Conservation (phyloP, 1,140 invertebrate species). For the Lucilia cuprina region DNA sequence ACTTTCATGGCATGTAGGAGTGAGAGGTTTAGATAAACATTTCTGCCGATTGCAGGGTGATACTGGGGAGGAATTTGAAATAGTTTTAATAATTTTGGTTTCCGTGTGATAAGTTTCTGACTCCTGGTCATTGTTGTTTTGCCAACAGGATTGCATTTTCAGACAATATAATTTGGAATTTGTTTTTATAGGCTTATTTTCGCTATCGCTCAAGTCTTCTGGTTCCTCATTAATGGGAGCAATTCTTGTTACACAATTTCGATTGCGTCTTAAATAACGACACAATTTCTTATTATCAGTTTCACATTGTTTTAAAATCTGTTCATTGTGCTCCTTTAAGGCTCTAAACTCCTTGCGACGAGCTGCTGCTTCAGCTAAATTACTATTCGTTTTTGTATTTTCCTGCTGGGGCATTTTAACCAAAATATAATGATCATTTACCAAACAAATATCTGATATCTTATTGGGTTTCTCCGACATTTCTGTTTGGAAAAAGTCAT, state of each 20-base stretch:
- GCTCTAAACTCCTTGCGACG: not conserved
- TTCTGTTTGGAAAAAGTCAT: conserved; percentile 48
- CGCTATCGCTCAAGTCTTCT: not conserved
- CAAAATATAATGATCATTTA: conserved; percentile 58
- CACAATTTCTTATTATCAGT: not conserved
- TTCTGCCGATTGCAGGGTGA: not conserved
- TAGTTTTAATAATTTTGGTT: not conserved
- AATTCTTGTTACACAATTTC: not conserved
- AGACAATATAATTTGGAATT: conserved; percentile 13
- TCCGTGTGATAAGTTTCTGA: not conserved
- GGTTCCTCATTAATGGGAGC: conserved; percentile 4
- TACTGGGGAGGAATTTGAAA: not conserved
- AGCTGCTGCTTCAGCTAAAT: not conserved
- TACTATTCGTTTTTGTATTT: not conserved
- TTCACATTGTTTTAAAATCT: not conserved
- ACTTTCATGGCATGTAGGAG: not conserved
- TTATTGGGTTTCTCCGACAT: conserved; percentile 42
- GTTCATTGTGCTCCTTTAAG: not conserved
- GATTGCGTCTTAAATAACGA: not conserved
- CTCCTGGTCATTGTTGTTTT: not conserved
- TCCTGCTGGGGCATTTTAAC: conserved; percentile 52
- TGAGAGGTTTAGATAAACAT: not conserved
- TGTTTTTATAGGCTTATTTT: not conserved
- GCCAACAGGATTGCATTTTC: conserved; percentile 14
- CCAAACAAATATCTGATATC: conserved; percentile 55